Percentiles rank a stretch among this genome's conserved stretches.
These are phyloP conservation scores for Paguma larvata DNA, from an alignment of 2,797 vertebrate genomes.

Conservation along the genomic window DNA sequence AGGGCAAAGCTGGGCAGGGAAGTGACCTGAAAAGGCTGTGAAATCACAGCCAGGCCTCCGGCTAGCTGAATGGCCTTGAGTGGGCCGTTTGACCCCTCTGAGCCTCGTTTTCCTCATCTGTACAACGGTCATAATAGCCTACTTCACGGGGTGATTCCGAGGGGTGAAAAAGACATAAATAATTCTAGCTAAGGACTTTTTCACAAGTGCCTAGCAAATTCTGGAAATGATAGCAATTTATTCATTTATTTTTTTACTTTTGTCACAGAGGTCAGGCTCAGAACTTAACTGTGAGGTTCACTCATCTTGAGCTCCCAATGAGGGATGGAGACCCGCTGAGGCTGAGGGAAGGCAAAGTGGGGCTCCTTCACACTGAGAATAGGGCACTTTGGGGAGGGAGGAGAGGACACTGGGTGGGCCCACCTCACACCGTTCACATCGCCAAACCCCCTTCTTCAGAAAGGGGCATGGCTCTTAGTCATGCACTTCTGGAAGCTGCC, in stretches of 20 bases:
- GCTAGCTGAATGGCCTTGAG: not conserved
- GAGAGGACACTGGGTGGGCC: not conserved
- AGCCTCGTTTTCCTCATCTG: not conserved
- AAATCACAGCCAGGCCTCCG: not conserved
- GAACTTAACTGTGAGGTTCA: not conserved
- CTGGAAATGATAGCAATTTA: not conserved
- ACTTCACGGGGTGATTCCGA: not conserved
- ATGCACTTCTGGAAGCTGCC: conserved; percentile 59
- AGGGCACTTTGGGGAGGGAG: not conserved
- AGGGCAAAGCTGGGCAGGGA: not conserved
- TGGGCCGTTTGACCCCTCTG: not conserved
- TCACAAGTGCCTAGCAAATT: not conserved
- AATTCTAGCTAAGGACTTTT: not conserved
- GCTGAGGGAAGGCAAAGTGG: not conserved
- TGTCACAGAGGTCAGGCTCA: not conserved
- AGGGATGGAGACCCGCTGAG: not conserved
- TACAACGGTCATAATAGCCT: not conserved
- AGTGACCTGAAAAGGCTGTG: not conserved
- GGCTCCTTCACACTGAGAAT: not conserved
- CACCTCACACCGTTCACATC: not conserved
- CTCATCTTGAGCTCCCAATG: not conserved
- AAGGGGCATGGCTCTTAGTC: not conserved
- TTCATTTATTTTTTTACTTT: not conserved
- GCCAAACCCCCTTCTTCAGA: not conserved
- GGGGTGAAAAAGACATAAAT: not conserved